Evolutionary conservation across 2,888 invertebrate genomes (phyloP), one percentile per base, ranked within the genome.

Genomic region (Sinelater perroti): DNA sequence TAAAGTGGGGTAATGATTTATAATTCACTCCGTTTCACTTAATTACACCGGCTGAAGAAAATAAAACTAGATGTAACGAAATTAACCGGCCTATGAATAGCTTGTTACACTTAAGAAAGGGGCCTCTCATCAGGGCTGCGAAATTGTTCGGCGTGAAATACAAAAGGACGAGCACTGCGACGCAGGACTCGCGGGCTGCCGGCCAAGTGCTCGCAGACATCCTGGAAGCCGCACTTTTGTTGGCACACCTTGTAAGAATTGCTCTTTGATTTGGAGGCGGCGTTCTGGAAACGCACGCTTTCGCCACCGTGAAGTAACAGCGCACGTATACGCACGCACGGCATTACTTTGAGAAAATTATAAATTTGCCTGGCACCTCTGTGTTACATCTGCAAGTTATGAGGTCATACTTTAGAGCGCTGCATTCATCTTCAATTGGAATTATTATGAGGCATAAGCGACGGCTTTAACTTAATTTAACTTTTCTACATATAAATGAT

Each of bases 1-100:
- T 63, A 64, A 64, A 63, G 53, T 63, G 51, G 52, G 17, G 28
- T 46, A 55, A 56, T 62, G 61, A 62, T 56, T 59, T 59, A 62
- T 59, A 62, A 52, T 62, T 56, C 47, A 55, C 44, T 52, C 21
- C 56, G 49, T 56, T 56, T 49, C 56, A 49, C 49, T 52, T 62
- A 59, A 62, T 62, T 62, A 52, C 56, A 42, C 40, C 17, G 20
- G 21, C 44, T 40, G 45, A 45, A 53, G 36, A 51, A 51, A 51
- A 51, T 31, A 40, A 51, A 51, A 51, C 51, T 51, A 51, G 30
- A 53, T 53, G 45, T 36, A 45, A 53, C 53, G 17, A 33, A 53
- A 44, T 52, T 52, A 52, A 40, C 52, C 44, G 21, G 44, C 24
- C 45, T 53, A 53, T 53, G 53, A 53, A 53, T 53, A 53, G 45